phyloP scores from a whole-genome alignment of 1,140 invertebrate species.

The Drosophila erecta region DNA sequence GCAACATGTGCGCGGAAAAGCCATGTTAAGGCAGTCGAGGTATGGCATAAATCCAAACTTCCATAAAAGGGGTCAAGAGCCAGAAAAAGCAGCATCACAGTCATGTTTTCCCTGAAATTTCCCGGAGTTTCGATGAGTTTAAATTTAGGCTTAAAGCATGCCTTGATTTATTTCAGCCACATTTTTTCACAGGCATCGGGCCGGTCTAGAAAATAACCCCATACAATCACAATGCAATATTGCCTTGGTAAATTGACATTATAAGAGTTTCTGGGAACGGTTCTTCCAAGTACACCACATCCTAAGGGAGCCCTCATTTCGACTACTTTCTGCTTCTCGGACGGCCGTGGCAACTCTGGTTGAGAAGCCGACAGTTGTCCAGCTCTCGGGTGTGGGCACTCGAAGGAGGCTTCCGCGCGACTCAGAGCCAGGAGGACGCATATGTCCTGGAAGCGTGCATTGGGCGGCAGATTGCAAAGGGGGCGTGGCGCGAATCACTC shows the following conservation, averaged over 20 bases:
- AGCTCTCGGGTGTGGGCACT: conserved; percentile 24
- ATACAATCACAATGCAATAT: too few species aligned
- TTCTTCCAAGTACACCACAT: not conserved
- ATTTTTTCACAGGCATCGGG: conserved; percentile 24
- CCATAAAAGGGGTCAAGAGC: not conserved
- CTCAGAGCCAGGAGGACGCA: conserved; percentile 9
- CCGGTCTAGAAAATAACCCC: conserved; percentile 55
- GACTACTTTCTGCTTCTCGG: conserved; percentile 46
- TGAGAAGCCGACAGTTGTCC: conserved; percentile 48
- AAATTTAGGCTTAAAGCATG: too few species aligned
- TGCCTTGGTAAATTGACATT: too few species aligned
- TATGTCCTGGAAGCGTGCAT: conserved; percentile 35
- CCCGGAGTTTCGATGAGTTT: too few species aligned
- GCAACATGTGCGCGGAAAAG: not conserved
- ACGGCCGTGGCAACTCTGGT: conserved; percentile 38
- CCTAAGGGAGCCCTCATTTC: too few species aligned
- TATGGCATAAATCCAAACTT: not conserved
- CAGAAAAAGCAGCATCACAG: not conserved
- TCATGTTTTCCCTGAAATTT: not conserved
- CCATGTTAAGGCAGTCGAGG: conserved; percentile 2
- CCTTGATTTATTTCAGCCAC: too few species aligned
- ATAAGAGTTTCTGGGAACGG: too few species aligned
- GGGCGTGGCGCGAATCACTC: not conserved
- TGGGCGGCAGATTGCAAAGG: conserved; percentile 11
- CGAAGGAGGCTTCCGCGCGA: not conserved